Evolutionary conservation across 2,888 invertebrate species (phyloP), one percentile per base, ranked within the genome.

Genomic region (Acleris literana): DNA sequence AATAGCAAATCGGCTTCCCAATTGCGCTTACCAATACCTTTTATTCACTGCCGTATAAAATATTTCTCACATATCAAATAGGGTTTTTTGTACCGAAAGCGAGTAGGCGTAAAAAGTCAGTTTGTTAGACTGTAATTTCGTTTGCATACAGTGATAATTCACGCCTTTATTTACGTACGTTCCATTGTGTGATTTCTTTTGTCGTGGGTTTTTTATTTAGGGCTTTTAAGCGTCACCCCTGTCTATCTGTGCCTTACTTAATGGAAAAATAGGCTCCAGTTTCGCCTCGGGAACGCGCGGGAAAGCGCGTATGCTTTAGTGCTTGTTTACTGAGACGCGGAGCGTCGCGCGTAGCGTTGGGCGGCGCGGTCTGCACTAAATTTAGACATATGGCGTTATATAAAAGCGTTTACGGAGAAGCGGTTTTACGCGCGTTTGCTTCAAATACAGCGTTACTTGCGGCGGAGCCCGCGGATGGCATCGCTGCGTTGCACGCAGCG

Each of bases 111-210:
- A 44, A 20, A 55, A 43, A 43, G 44, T 44, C 56, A 43, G 44
- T n/a, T n/a, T n/a, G 56, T 43, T 22, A 22, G n/a, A 6, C 22
- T n/a, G 56, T 44, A 22, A 56, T 56, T 57, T 46, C 46, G 46
- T 44, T 56, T 56, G 56, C 44, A 56, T 56, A 56, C 44, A 44
- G 44, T 56, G 55, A 55, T 55, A 56, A 56, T 56, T 22, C 56
- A 16, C 22, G 44, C 16, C 46, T 25, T 46, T 46, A 57, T 57
- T 46, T 46, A 57, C 25, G 52, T 18, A 46, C n/a, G 43, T 46
- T 25, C 46, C 22, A 25, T 57, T 57, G 44, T 57, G 17, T 16
- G 22, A 25, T n/a, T 57, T 46, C 46, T 43, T 46, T 57, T 57
- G 44, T 57, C 57, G 43, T 16, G 6, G 22, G 43, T 55, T 55